These are phyloP conservation scores for Cossypha dichroa DNA, from an alignment of 2,797 vertebrate species.

Conservation along the genomic window DNA sequence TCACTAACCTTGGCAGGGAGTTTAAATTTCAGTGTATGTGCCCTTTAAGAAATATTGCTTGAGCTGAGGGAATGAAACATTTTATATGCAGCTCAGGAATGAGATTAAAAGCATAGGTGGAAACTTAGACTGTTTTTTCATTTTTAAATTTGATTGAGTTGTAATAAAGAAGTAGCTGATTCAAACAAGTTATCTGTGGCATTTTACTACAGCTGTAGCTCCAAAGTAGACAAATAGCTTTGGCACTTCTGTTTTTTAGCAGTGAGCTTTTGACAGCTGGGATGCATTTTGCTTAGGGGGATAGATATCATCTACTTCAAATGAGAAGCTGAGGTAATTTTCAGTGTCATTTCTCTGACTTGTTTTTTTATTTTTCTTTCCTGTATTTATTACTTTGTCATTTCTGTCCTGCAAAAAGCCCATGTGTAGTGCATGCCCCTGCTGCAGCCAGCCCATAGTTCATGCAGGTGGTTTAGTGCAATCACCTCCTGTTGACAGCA, in stretches of 20 bases:
- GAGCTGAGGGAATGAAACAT: neutral
- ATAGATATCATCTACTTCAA: neutral
- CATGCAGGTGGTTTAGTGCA: fast-evolving
- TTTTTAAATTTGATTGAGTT: neutral
- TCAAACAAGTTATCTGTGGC: neutral
- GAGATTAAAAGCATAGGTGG: neutral
- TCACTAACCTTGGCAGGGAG: neutral
- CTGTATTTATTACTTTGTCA: neutral
- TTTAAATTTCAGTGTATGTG: constrained; percentile 15
- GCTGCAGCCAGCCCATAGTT: neutral
- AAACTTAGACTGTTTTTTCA: neutral
- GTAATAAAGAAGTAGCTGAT: neutral
- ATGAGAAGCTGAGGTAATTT: neutral
- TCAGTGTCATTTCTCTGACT: neutral
- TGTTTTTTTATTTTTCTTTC: neutral
- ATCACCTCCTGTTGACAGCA: neutral
- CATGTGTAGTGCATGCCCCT: fast-evolving
- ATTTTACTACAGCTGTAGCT: neutral
- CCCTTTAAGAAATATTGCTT: neutral
- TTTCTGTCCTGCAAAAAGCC: neutral
- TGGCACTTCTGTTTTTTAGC: neutral
- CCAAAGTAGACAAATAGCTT: neutral
- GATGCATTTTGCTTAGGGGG: neutral
- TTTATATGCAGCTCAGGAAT: neutral
- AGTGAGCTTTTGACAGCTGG: neutral